Conservation (phyloP, 2,113 vertebrate genomes). For the Ictidomys tridecemlineatus region DNA sequence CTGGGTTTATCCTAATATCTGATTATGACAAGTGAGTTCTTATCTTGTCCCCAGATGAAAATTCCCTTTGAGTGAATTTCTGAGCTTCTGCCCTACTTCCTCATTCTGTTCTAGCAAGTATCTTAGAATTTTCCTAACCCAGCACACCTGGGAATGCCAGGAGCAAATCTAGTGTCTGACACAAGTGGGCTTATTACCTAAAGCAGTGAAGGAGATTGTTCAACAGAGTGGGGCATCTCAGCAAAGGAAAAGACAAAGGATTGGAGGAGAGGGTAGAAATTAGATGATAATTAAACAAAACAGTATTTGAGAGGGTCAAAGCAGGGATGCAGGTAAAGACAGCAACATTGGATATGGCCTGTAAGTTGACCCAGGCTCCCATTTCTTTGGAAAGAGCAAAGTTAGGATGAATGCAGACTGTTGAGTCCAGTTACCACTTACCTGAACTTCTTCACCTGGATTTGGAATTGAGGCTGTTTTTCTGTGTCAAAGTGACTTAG, state of each 20-base stretch:
- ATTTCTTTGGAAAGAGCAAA: not conserved
- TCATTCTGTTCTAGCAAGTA: not conserved
- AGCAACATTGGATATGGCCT: not conserved
- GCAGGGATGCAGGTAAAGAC: not conserved
- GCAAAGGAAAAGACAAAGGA: not conserved
- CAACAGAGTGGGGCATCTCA: not conserved
- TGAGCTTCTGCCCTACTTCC: not conserved
- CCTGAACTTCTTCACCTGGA: not conserved
- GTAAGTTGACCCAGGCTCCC: not conserved
- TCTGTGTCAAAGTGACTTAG: not conserved
- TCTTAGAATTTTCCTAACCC: not conserved
- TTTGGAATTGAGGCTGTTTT: not conserved
- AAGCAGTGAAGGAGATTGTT: not conserved
- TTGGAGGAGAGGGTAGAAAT: not conserved
- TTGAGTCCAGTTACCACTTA: not conserved
- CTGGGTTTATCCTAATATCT: not conserved
- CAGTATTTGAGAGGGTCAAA: not conserved
- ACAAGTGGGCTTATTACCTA: not conserved
- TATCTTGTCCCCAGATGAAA: not conserved
- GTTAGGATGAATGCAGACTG: not conserved
- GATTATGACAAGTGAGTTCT: not conserved
- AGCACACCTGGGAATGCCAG: not conserved
- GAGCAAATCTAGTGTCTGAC: not conserved
- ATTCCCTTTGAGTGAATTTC: not conserved
- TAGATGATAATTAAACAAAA: constrained; percentile 10